Evolutionary conservation across 1,140 invertebrate species (phyloP).

Genomic region (Phthorimaea operculella): DNA sequence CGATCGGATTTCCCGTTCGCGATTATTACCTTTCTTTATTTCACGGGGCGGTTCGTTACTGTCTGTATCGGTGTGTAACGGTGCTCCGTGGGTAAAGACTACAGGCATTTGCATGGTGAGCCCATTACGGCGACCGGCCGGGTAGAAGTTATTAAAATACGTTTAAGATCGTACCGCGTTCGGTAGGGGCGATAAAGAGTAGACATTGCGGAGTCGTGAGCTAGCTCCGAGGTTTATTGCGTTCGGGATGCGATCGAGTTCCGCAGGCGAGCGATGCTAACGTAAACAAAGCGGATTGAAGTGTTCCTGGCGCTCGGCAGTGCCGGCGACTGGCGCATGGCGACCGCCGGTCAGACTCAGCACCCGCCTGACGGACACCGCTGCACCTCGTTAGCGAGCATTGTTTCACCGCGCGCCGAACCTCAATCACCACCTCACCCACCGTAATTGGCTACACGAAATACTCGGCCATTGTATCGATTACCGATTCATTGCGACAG

Average conservation of each 20-base stretch:
- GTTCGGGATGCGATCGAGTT: slow-evolving; percentile 43
- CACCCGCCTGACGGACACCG: slow-evolving; percentile 22
- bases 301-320: slow-evolving; percentile 22
- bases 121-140: slow-evolving; percentile 40
- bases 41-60: slow-evolving; percentile 41
- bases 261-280: slow-evolving; percentile 29
- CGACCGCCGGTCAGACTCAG: neutral
- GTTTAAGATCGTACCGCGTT: slow-evolving; percentile 50
- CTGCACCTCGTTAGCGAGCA: slow-evolving; percentile 39
- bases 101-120: slow-evolving; percentile 53
- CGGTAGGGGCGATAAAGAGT: slow-evolving; percentile 48
- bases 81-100: slow-evolving; percentile 34
- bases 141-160: slow-evolving; percentile 58
- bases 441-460: slow-evolving; percentile 30
- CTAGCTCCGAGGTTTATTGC: slow-evolving; percentile 51
- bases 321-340: slow-evolving; percentile 18
- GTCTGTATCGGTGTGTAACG: slow-evolving; percentile 46
- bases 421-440: slow-evolving; percentile 13
- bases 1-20: slow-evolving; percentile 52
- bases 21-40: slow-evolving; percentile 57
- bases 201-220: slow-evolving; percentile 54
- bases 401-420: slow-evolving; percentile 20
- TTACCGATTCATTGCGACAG: slow-evolving; percentile 2
- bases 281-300: slow-evolving; percentile 46
- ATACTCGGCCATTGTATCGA: slow-evolving; percentile 11